phyloP scores from a whole-genome alignment of 2,888 invertebrate species.

The Lochmaea capreae region DNA sequence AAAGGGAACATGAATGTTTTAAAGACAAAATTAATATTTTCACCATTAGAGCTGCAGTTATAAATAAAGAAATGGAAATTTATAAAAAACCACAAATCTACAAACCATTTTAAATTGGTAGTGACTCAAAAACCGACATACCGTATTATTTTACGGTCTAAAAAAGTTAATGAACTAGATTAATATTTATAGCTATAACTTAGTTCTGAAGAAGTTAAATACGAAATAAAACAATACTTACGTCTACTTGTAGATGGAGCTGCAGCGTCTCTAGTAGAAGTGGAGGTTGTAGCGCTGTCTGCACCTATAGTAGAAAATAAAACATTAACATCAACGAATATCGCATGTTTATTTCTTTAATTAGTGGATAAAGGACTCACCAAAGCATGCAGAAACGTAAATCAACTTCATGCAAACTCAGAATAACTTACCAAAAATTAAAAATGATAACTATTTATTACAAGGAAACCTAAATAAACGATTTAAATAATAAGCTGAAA shows the following conservation, averaged over 20 bases:
- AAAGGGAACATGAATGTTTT: too few relatives aligned
- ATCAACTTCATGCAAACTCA: conserved; percentile 51
- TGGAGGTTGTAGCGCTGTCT: conserved; percentile 40
- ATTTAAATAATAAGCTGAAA: conserved; percentile 31
- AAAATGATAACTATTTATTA: conserved; percentile 23
- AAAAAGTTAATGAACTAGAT: too few relatives aligned
- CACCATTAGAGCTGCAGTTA: background rate
- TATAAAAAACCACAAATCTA: too few relatives aligned
- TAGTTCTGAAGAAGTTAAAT: too few relatives aligned
- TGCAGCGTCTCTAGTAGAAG: conserved; percentile 34
- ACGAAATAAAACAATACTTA: conserved; percentile 14
- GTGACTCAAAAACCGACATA: too few relatives aligned
- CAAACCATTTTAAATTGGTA: too few relatives aligned
- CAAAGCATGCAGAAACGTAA: conserved; percentile 45
- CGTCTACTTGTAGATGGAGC: conserved; percentile 36
- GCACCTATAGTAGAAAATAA: conserved; percentile 47
- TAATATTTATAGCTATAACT: too few relatives aligned
- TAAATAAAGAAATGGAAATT: background rate
- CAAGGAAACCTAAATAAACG: conserved; percentile 37
- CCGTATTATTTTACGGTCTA: too few relatives aligned
- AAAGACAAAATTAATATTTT: background rate
- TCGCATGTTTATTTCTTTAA: background rate
- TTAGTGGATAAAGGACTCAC: conserved; percentile 38
- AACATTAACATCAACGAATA: conserved; percentile 23
- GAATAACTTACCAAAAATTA: conserved; percentile 51